Evolutionary conservation across 2,113 vertebrate genomes (phyloP), one percentile per base, ranked within the genome.

Genomic region (Diphyllodes magnificus): DNA sequence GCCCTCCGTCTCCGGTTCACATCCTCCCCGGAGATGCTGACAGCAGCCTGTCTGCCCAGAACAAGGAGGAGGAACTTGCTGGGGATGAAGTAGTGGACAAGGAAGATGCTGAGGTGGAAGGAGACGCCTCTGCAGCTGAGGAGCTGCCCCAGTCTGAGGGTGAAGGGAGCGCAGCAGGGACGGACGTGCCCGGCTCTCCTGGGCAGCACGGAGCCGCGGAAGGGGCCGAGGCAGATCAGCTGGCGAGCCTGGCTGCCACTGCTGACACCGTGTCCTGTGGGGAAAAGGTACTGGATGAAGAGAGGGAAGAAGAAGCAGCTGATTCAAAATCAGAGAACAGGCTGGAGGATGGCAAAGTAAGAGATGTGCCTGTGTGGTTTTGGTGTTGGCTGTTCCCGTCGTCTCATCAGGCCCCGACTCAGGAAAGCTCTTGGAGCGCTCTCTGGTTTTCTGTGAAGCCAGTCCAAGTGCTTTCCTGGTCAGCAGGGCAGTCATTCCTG

Each of bases 341-440:
- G 68, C 93, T 93, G 70, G 82, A 94, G 6, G 60, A 37, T 63
- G 90, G 82, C 20, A 30, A 95, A 80, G 98, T 98, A 90, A 96
- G 97, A 81, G 88, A 51, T 10, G 79, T 40, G 91, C 76, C 23
- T 60, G 87, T 54, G 9, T 8, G 82, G 63, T 42, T 25, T 68
- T 37, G 83, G 59, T 79, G 76, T 44, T 35, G 44, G 30, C 35
- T 14, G 40, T 59, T 84, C 30, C 86, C 4, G 0, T 8, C 5
- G 33, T 61, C 72, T 61, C 31, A 22, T 5, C 13, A 39, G 69
- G 49, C 72, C 71, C 50, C 4, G 72, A 2, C 19, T 73, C 51
- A 15, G 86, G 84, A 61, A 25, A 76, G 86, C 87, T 53, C 78
- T 35, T 64, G 4, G 10, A n/a, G 60, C 27, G 0, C 18, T 31